Evolutionary conservation across 2,797 vertebrate species (phyloP), one percentile per base, ranked within the genome.

Genomic region (Catostomus latipinnis): DNA sequence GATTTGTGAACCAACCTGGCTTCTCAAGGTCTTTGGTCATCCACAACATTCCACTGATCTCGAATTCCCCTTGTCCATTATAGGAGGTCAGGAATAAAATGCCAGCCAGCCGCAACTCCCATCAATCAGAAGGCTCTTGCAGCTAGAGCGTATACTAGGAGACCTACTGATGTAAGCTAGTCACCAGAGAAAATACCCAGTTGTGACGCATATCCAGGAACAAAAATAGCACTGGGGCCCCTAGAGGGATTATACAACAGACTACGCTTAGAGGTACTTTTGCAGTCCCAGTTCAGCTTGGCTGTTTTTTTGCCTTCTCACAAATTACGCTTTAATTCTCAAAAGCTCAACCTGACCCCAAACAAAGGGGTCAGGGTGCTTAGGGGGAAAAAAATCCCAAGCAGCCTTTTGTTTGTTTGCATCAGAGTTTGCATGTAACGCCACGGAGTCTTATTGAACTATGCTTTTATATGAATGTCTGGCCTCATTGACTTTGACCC

Each of bases 151-250:
- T 93, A 95, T 94, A 95, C 95, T 95, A 96, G 95, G 96, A 97
- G 96, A 96, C 96, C 96, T 96, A 95, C 94, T 97, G 96, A 97
- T 97, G 96, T 96, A 96, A 97, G 96, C 95, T 91, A 97, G 96
- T 96, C 96, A 97, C 96, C 96, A 97, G 96, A 97, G 96, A 97
- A 99, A 98, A 97, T 96, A 98, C 97, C 97, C 97, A 96, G 95
- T 94, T 94, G 92, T 99, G 97, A 99, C 94, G 97, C 97, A 97
- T 96, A 97, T 96, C 95, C 95, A 96, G 94, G 93, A 95, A 96
- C 96, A 96, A 96, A 99, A 99, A 99, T 99, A 99, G 97, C 96
- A 90, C 91, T 93, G 94, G 95, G 97, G 96, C 95, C 96, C 93
- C 93, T 85, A 93, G 92, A 96, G 95, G 96, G 94, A 93, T 94